phyloP scores from a whole-genome alignment of 2,113 vertebrate genomes.

The Tursiops truncatus region DNA sequence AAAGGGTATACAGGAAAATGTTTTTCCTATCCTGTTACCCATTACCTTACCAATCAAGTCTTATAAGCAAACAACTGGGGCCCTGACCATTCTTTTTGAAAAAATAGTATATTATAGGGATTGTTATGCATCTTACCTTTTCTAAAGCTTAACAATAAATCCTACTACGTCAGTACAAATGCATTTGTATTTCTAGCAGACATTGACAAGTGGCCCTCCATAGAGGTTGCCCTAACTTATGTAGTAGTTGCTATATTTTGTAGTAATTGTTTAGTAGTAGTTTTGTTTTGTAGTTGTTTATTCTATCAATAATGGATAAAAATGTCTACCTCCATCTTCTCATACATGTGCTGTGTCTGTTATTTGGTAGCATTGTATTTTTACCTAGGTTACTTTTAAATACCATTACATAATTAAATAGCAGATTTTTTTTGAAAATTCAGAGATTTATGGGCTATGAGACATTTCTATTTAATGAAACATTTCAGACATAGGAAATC shows the following conservation, averaged over 20 bases:
- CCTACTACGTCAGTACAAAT: not conserved
- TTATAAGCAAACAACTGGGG: not conserved
- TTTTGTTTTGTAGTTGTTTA: not conserved
- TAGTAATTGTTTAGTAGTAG: not conserved
- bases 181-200: not conserved
- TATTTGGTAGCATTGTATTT: not conserved
- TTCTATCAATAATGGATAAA: not conserved
- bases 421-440: not conserved
- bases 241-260: not conserved
- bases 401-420: not conserved
- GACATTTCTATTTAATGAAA: not conserved
- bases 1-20: not conserved
- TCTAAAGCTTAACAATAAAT: not conserved
- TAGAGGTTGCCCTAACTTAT: not conserved
- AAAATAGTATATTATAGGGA: not conserved
- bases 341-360: not conserved
- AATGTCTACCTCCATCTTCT: accelerated
- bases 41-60: not conserved
- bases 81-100: not conserved
- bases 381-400: not conserved
- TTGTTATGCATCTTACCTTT: not conserved
- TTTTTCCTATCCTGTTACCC: not conserved
- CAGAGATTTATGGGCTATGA: not conserved
- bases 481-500: not conserved
- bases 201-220: not conserved